Conservation (phyloP, 2,113 vertebrate species). For the Ophiodon elongatus region DNA sequence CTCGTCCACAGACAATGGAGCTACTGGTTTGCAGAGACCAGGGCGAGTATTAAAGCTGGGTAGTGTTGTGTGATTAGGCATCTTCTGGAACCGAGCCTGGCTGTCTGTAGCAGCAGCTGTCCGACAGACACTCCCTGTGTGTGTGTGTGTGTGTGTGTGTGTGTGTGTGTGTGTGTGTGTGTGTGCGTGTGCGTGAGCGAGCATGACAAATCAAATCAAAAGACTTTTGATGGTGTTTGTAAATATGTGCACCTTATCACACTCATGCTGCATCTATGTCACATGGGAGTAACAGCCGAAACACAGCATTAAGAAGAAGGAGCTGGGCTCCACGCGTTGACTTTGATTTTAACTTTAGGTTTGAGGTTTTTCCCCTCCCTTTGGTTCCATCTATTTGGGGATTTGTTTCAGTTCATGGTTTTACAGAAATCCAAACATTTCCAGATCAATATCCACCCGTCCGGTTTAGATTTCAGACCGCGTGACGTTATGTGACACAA, state of each 20-base stretch:
- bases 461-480: not conserved
- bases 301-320: not conserved
- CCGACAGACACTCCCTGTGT: not conserved
- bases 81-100: conserved; percentile 10
- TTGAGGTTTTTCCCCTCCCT: not conserved
- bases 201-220: conserved; percentile 8
- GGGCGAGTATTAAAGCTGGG: not conserved
- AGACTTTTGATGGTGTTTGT: not conserved
- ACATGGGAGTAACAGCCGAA: not conserved
- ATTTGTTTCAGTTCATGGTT: not conserved
- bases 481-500: not conserved
- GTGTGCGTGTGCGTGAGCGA: no score
- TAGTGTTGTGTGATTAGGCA: conserved; percentile 4
- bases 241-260: conserved; percentile 8
- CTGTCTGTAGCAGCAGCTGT: conserved; percentile 28
- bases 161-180: not conserved
- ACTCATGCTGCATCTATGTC: not conserved
- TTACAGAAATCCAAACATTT: not conserved
- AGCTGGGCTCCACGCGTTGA: not conserved
- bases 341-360: not conserved
- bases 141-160: not conserved
- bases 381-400: not conserved
- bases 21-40: not conserved
- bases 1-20: not conserved
- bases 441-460: not conserved